Evolutionary conservation across 1,140 invertebrate species (phyloP).

Genomic region (Dreissena rostriformis): DNA sequence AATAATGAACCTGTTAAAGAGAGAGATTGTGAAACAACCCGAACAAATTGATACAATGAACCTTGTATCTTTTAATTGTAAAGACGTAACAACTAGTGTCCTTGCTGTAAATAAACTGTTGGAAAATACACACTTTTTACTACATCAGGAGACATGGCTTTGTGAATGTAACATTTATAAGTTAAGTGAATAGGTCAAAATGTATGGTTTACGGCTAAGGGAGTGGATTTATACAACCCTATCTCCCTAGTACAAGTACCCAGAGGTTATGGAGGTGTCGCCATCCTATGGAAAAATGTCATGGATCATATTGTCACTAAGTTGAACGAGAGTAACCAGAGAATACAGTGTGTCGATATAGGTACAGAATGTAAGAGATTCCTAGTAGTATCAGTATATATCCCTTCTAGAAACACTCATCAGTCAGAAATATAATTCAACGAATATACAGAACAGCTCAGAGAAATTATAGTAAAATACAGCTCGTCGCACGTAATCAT

Average conservation of each 20-base stretch:
- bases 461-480: no score
- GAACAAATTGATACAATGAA: no score
- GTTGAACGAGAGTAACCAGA: constrained; percentile 1
- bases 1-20: no score
- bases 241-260: constrained; percentile 29
- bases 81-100: constrained; percentile 4
- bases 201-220: constrained; percentile 11
- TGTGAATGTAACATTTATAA: background rate
- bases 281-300: constrained; percentile 21
- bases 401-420: no score
- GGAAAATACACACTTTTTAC: background rate
- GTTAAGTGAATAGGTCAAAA: background rate
- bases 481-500: background rate
- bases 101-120: constrained; percentile 1
- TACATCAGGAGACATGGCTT: background rate
- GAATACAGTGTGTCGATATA: constrained; percentile 22
- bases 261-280: constrained; percentile 44
- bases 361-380: no score
- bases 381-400: no score
- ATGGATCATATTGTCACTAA: constrained; percentile 13
- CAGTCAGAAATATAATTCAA: no score
- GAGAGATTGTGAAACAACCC: no score
- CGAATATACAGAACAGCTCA: no score
- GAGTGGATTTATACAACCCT: constrained; percentile 12
- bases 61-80: no score